phyloP scores from a whole-genome alignment of 2,888 invertebrate species.

The Halocaridina rubra region DNA sequence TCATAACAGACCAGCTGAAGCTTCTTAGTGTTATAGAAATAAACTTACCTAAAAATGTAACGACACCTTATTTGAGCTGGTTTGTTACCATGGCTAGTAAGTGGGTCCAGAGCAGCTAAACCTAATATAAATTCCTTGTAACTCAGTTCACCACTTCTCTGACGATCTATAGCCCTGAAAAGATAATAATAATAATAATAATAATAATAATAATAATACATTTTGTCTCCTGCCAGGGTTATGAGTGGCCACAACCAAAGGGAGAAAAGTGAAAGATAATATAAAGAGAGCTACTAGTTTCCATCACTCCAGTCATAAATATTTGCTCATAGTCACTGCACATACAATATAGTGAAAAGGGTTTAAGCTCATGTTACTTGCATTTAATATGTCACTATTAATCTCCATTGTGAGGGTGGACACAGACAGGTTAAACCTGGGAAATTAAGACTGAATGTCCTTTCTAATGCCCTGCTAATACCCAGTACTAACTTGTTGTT shows the following conservation, averaged over 20 bases:
- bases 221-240: background rate
- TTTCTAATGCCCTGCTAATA: too few relatives aligned
- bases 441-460: too few relatives aligned
- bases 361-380: background rate
- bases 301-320: too few relatives aligned
- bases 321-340: constrained; percentile 6
- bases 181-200: background rate
- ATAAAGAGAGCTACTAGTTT: background rate
- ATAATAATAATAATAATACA: too few relatives aligned
- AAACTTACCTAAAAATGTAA: constrained; percentile 76
- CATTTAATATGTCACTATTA: too few relatives aligned
- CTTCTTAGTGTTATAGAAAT: too few relatives aligned
- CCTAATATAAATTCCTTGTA: constrained; percentile 75
- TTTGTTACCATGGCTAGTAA: constrained; percentile 75
- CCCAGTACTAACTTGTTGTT: too few relatives aligned
- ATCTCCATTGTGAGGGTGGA: too few relatives aligned
- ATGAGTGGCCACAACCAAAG: background rate
- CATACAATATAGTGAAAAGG: background rate
- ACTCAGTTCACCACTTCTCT: constrained; percentile 67
- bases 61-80: constrained; percentile 78
- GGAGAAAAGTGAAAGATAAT: background rate
- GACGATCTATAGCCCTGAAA: constrained; percentile 34
- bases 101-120: constrained; percentile 76
- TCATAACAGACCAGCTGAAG: too few relatives aligned
- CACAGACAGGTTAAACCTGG: too few relatives aligned